phyloP scores from a whole-genome alignment of 37 sponge, comb jelly and placozoan genomes.

The Diacarnus erythraeanus region DNA sequence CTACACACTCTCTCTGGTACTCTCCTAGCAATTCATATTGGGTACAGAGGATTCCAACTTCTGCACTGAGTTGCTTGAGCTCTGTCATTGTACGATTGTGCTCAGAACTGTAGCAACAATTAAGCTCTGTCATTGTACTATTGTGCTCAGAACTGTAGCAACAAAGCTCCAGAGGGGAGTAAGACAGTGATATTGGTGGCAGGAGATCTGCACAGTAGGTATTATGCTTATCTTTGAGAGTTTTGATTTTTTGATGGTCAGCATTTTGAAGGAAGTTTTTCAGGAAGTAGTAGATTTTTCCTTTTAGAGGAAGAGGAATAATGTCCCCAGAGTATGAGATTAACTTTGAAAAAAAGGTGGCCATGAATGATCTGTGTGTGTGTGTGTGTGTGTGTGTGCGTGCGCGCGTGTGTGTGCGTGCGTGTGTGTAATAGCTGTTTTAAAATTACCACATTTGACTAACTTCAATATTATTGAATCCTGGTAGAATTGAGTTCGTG shows the following conservation, averaged over 20 bases:
- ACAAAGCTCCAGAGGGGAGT: background rate
- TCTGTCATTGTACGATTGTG: background rate
- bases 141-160: background rate
- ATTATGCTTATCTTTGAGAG: too few relatives aligned
- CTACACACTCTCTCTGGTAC: slow-evolving; percentile 9
- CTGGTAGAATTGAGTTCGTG: background rate
- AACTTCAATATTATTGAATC: background rate
- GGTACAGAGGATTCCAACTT: background rate
- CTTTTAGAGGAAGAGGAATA: background rate
- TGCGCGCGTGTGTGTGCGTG: background rate
- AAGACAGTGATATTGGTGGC: background rate
- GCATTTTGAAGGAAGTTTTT: background rate
- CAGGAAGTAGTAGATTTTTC: background rate
- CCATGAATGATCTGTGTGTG: background rate
- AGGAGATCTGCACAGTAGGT: too few relatives aligned
- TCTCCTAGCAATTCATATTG: background rate
- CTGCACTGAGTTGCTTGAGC: slow-evolving; percentile 2
- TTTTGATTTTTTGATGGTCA: background rate
- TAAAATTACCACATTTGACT: background rate
- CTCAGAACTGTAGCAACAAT: background rate
- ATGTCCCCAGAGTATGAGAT: background rate
- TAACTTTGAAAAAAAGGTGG: background rate
- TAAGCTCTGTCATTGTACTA: background rate
- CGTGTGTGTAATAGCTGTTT: background rate
- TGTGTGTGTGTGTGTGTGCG: background rate